Conservation (phyloP, 2,888 invertebrate genomes). For the Petrolisthes cinctipes region DNA sequence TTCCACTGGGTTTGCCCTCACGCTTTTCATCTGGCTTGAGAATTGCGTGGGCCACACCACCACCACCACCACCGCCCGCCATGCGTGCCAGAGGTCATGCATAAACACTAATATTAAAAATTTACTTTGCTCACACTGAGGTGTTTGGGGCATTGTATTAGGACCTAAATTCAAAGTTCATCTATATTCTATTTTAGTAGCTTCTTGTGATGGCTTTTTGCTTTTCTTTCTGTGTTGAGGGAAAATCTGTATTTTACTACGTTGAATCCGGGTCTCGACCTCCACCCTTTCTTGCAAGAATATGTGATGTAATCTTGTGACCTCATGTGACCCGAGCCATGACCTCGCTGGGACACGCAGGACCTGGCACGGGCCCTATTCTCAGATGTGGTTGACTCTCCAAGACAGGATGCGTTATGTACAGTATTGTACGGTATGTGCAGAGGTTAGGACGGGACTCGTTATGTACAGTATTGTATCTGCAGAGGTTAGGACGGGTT, state of each 20-base stretch:
- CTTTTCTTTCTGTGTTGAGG: neutral
- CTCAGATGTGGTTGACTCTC: too few species aligned
- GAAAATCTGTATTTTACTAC: neutral
- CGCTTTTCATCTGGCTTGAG: neutral
- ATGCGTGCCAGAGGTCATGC: neutral
- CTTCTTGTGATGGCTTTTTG: neutral
- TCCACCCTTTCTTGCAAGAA: conserved; percentile 23
- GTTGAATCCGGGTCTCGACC: conserved; percentile 25
- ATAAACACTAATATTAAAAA: neutral
- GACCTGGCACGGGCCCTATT: neutral
- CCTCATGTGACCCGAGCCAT: conserved; percentile 25
- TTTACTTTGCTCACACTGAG: neutral
- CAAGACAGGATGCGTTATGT: too few species aligned
- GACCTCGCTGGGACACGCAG: conserved; percentile 28
- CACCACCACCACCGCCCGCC: neutral
- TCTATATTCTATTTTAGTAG: neutral
- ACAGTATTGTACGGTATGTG: too few species aligned
- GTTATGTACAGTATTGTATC: too few species aligned
- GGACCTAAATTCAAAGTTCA: neutral
- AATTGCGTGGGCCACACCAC: neutral
- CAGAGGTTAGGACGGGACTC: too few species aligned
- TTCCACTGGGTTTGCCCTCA: neutral
- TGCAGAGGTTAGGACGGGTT: too few species aligned
- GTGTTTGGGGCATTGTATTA: neutral
- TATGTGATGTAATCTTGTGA: conserved; percentile 20